Evolutionary conservation across 1,140 invertebrate species (phyloP), one percentile per base, ranked within the genome.

Genomic region (Penaeus vannamei): DNA sequence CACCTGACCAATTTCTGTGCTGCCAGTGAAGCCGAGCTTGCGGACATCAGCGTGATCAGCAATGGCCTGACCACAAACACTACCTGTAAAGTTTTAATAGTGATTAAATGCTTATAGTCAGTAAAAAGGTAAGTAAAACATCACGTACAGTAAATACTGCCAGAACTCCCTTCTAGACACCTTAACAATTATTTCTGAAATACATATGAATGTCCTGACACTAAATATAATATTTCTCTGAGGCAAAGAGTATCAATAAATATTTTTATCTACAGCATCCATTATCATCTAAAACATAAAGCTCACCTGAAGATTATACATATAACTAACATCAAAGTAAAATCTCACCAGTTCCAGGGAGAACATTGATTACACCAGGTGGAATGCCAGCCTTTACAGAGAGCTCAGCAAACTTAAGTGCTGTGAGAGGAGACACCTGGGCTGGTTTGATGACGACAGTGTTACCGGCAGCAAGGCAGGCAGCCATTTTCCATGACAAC

Each of bases 21-120:
- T 98, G 10, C 98, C 98, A 8, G 98, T 99, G 92, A 99, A 99
- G 0, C 98, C 98, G 1, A 99, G 93, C 93, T 99, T 99, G 29
- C 97, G 94, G 0, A 99, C 95, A 10, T 96, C 92, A 0, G 95
- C 95, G 93, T 99, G 98, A 86, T 96, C 95, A 1, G 97, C 96
- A 23, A 99, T 94, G 0, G 97, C 97, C 92, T 97, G 96, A 1
- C 98, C 98, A 72, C 96, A 95, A 0, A 95, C 94, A 0, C 95
- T 94, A 10, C 96, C 94, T 94, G 90, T 32, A 82, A 29, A 22
- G 20, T 76, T 59, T 60, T 79, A 46, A 69, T 83, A 53, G 0
- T 53, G 53, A 12, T 53, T 53, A 0, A 53, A 17, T 53, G 8
- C 53, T 53, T 53, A 12, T 53, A 17, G 53, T 53, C 8, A 53